Evolutionary conservation across 2,797 vertebrate genomes (phyloP).

Genomic region (Gallinago nigripennis): DNA sequence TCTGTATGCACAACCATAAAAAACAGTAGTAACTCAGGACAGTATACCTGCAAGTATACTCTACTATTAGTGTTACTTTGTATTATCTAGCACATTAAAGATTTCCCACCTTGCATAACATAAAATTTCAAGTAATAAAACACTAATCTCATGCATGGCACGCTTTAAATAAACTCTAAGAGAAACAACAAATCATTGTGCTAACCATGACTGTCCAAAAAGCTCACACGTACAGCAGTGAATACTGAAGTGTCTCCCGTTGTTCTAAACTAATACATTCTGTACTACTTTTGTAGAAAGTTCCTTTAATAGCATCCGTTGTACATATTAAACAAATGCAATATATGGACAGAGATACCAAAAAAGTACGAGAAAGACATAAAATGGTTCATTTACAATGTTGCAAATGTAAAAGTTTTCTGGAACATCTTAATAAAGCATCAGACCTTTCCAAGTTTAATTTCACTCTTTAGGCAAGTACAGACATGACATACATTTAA

Average conservation of each 20-base stretch:
- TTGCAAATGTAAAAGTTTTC: conserved; percentile 70
- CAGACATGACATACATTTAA: conserved; percentile 72
- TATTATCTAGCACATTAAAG: conserved; percentile 58
- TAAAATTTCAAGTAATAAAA: conserved; percentile 68
- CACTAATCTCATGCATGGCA: conserved; percentile 71
- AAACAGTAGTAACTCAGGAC: background rate
- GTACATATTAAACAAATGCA: conserved; percentile 63
- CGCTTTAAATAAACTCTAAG: conserved; percentile 56
- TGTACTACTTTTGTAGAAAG: conserved; percentile 52
- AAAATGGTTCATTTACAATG: conserved; percentile 70
- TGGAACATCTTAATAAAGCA: conserved; percentile 62
- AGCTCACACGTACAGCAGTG: conserved; percentile 18
- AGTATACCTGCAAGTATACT: conserved; percentile 22
- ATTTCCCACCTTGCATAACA: conserved; percentile 58
- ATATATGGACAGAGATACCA: conserved; percentile 56
- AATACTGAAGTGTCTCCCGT: conserved; percentile 29
- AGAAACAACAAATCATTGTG: conserved; percentile 64
- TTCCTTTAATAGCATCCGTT: conserved; percentile 62
- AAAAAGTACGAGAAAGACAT: conserved; percentile 66
- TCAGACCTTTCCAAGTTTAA: conserved; percentile 68
- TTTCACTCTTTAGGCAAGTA: conserved; percentile 73
- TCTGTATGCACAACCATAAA: conserved; percentile 2
- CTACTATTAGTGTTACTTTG: conserved; percentile 55
- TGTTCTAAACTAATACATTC: conserved; percentile 32
- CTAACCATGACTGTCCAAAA: conserved; percentile 64